A percentile compares a stretch with the other conserved stretches of the same genome.
Evolutionary conservation across 2,797 vertebrate genomes (phyloP).

Genomic region (Lemur catta): DNA sequence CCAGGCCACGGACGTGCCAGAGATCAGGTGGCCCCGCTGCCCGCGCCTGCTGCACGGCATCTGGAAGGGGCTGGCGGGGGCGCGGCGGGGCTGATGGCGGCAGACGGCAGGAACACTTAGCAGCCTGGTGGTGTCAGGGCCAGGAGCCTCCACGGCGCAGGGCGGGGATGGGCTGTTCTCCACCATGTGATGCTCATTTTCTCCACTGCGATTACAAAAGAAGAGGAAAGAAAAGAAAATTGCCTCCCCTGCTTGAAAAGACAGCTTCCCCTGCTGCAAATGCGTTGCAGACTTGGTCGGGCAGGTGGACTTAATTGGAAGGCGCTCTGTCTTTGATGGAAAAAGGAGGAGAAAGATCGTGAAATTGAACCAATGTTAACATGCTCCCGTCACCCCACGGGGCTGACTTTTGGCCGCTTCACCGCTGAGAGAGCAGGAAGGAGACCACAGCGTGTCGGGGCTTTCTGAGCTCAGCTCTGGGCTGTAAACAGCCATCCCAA

Average conservation of each 20-base stretch:
- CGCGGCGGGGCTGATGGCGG: neutral
- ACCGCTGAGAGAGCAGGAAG: neutral
- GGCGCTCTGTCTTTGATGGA: neutral
- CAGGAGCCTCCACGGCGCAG: rapidly evolving
- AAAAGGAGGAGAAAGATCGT: neutral
- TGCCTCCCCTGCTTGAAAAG: neutral
- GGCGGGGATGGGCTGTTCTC: rapidly evolving
- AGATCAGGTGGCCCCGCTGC: too few relatives aligned
- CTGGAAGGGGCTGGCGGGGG: neutral
- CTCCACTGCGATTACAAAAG: neutral
- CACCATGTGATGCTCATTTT: neutral
- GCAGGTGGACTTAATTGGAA: neutral
- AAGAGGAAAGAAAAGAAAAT: neutral
- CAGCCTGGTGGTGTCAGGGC: rapidly evolving
- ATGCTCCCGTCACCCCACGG: rapidly evolving
- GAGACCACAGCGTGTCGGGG: rapidly evolving
- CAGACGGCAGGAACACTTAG: neutral
- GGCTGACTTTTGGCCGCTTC: neutral
- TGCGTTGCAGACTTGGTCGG: neutral
- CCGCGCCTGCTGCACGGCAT: rapidly evolving
- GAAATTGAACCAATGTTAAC: neutral
- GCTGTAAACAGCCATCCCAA: rapidly evolving
- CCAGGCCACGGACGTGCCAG: rapidly evolving
- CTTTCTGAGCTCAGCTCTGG: neutral
- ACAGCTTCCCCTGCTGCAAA: neutral